Conservation (phyloP, 2,888 invertebrate genomes). For the Fragum sueziense region DNA sequence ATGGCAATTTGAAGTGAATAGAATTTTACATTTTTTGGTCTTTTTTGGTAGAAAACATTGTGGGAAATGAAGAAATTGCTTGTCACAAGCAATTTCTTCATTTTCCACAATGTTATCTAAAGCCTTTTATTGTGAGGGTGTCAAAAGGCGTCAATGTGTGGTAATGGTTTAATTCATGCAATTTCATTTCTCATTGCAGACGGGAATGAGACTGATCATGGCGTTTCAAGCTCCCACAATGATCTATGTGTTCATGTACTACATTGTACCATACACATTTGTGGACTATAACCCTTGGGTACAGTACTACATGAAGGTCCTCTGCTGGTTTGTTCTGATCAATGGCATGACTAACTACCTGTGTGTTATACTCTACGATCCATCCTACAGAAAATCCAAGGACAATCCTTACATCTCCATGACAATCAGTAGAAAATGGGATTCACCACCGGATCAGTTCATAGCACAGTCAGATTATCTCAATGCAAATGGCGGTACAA, state of each 20-base stretch:
- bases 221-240: slow-evolving; percentile 66
- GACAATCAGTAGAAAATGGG: slow-evolving; percentile 28
- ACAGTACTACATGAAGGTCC: slow-evolving; percentile 67
- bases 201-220: slow-evolving; percentile 59
- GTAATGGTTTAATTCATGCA: background rate
- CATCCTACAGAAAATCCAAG: slow-evolving; percentile 49
- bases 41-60: too few species aligned
- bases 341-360: slow-evolving; percentile 70
- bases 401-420: slow-evolving; percentile 54
- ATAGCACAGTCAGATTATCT: slow-evolving; percentile 42
- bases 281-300: slow-evolving; percentile 64
- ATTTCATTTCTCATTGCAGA: slow-evolving; percentile 35
- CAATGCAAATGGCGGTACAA: slow-evolving; percentile 8
- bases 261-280: slow-evolving; percentile 67
- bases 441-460: slow-evolving; percentile 58
- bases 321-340: slow-evolving; percentile 61
- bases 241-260: slow-evolving; percentile 62
- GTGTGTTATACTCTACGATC: slow-evolving; percentile 66
- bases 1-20: too few species aligned
- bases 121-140: background rate
- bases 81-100: background rate
- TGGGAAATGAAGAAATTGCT: too few species aligned
- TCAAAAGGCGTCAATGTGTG: background rate
- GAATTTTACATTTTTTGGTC: too few species aligned
- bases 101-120: background rate